These are phyloP conservation scores for Stomatorhinus walkeri DNA, from an alignment of 2,797 vertebrate species.

Conservation along the genomic window DNA sequence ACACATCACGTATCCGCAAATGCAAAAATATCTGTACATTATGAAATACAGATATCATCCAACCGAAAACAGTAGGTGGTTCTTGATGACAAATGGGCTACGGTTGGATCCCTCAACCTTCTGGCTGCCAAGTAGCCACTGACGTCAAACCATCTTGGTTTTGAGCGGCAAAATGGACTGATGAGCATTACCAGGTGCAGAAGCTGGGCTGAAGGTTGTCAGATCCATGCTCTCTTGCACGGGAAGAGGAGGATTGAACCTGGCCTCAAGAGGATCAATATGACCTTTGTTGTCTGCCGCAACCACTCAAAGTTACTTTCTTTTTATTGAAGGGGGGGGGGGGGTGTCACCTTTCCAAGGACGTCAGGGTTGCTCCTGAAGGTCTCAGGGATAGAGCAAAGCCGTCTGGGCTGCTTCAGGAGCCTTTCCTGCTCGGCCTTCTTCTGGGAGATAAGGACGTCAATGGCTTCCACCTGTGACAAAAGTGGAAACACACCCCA, in stretches of 20 bases:
- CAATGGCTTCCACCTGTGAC: constrained; percentile 59
- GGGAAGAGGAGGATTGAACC: not conserved
- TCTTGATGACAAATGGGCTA: not conserved
- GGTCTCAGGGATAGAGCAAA: constrained; percentile 58
- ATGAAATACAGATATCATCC: not conserved
- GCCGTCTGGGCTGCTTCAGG: constrained; percentile 55
- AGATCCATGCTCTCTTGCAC: not conserved
- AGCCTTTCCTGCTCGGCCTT: constrained; percentile 48
- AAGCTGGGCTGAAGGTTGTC: not conserved
- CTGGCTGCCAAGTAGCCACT: not conserved
- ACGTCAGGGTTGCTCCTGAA: constrained; percentile 64
- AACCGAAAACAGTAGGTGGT: not conserved
- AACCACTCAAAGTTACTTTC: not conserved
- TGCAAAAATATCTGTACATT: not conserved
- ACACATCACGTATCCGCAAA: not conserved
- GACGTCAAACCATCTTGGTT: not conserved
- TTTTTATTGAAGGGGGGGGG: not conserved
- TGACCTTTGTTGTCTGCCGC: not conserved
- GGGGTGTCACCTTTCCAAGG: constrained; percentile 72
- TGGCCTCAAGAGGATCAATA: not conserved
- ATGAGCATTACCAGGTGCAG: not conserved
- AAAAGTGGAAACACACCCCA: not conserved
- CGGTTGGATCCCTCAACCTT: not conserved
- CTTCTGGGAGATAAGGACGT: constrained; percentile 55
- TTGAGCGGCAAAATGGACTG: not conserved